phyloP scores from a whole-genome alignment of 2,797 vertebrate species.

The Pogoniulus pusillus region DNA sequence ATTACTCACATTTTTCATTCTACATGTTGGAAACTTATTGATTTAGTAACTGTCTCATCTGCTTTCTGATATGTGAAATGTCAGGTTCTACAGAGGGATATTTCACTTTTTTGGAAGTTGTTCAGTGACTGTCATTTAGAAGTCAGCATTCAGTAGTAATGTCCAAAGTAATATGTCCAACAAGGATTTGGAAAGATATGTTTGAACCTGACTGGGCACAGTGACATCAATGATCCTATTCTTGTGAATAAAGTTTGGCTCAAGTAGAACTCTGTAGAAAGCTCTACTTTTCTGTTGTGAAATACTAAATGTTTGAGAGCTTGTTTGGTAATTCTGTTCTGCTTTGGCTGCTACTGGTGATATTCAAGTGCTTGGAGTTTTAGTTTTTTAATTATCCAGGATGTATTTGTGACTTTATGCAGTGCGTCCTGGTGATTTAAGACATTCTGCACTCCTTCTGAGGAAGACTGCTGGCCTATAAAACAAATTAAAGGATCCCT shows the following conservation, averaged over 20 bases:
- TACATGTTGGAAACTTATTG: not conserved
- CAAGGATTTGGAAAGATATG: not conserved
- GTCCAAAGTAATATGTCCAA: not conserved
- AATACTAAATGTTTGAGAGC: not conserved
- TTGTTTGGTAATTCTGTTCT: not conserved
- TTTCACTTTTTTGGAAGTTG: not conserved
- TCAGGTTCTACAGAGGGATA: not conserved
- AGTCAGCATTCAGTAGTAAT: not conserved
- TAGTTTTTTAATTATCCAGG: not conserved
- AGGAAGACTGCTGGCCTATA: not conserved
- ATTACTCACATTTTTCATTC: not conserved
- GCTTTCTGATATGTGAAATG: constrained; percentile 35
- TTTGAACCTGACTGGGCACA: not conserved
- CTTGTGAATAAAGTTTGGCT: not conserved
- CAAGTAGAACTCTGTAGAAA: not conserved
- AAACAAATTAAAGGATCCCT: not conserved
- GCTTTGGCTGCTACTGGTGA: not conserved
- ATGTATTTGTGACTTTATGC: not conserved
- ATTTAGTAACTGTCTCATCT: constrained; percentile 27
- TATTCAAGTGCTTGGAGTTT: not conserved
- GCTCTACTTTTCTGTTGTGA: not conserved
- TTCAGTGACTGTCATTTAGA: not conserved
- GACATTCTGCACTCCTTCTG: not conserved
- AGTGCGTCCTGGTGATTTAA: not conserved
- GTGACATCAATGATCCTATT: not conserved